Conservation (phyloP, 2,113 vertebrate genomes). For the Aplodontia rufa region DNA sequence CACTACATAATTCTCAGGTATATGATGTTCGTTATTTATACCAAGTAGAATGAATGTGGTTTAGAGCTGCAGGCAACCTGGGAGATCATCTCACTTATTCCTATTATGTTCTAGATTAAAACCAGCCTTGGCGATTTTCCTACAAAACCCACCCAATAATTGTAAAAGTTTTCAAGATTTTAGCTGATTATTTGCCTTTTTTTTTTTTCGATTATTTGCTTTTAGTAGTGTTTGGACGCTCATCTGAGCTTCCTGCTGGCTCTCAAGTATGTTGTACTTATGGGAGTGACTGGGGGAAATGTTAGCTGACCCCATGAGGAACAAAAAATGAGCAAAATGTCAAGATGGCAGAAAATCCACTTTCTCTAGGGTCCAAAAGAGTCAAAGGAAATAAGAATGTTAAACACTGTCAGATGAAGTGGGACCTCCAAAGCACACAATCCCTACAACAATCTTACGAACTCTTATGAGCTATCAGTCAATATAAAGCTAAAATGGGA, state of each 20-base stretch:
- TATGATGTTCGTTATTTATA: not conserved
- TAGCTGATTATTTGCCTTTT: not conserved
- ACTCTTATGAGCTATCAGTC: not conserved
- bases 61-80: not conserved
- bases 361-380: not conserved
- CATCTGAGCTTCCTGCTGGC: not conserved
- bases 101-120: not conserved
- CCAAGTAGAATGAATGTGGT: not conserved
- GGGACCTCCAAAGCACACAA: not conserved
- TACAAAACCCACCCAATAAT: constrained; percentile 38
- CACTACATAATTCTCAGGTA: not conserved
- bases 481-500: not conserved
- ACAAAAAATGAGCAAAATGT: not conserved
- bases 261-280: not conserved
- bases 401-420: not conserved
- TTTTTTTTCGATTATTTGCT: not conserved
- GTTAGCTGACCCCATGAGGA: not conserved
- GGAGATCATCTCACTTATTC: not conserved
- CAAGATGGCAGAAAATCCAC: not conserved
- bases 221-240: not conserved
- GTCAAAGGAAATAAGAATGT: not conserved
- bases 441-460: not conserved
- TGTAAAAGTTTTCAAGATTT: not conserved
- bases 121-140: not conserved
- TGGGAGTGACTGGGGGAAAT: not conserved